Percentiles rank a stretch among this genome's conserved stretches.
Evolutionary conservation across 2,888 invertebrate genomes (phyloP).

Genomic region (Drosophila anomalipes): DNA sequence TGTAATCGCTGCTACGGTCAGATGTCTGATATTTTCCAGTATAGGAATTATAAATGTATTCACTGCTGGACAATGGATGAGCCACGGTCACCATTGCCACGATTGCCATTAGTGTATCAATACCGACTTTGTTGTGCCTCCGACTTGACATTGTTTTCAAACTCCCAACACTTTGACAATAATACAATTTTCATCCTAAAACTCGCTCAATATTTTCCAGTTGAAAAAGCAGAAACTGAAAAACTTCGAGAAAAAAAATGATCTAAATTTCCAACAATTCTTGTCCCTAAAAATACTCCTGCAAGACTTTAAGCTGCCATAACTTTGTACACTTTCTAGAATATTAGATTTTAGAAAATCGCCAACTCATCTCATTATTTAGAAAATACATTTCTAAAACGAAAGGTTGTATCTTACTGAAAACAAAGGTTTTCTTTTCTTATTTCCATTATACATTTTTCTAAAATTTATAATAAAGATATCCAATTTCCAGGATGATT

Average conservation of each 20-base stretch:
- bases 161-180: conserved; percentile 24
- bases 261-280: not conserved
- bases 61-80: conserved; percentile 9
- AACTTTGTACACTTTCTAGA: not conserved
- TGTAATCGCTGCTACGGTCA: not conserved
- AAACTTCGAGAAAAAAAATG: not conserved
- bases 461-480: too few relatives aligned
- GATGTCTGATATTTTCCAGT: conserved; percentile 1
- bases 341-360: not conserved
- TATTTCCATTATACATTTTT: too few relatives aligned
- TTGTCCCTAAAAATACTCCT: not conserved
- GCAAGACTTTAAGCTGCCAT: not conserved
- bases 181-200: not conserved
- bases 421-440: too few relatives aligned
- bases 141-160: conserved; percentile 63
- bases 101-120: conserved; percentile 43
- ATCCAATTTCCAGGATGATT: too few relatives aligned
- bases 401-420: not conserved
- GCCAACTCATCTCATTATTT: too few relatives aligned
- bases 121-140: conserved; percentile 14
- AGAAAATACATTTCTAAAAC: not conserved
- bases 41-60: not conserved
- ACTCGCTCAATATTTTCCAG: not conserved
- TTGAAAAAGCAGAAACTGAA: not conserved
- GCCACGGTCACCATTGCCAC: conserved; percentile 22